Percentiles rank a stretch among this genome's conserved stretches.
Evolutionary conservation across 2,113 vertebrate genomes (phyloP).

Genomic region (Elgaria multicarinata): DNA sequence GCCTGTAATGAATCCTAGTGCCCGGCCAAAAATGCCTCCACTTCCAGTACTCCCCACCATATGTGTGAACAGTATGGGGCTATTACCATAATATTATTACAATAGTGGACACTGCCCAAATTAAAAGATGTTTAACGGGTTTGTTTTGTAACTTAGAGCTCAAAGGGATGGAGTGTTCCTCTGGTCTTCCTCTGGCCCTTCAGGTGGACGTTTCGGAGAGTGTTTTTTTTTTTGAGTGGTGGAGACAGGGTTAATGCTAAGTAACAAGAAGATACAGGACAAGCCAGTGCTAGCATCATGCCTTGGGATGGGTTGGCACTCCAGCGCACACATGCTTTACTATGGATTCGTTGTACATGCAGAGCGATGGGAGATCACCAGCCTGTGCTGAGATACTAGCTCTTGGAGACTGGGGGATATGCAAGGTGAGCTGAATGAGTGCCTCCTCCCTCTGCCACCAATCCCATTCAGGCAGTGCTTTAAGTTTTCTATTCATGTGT

Average conservation of each 20-base stretch:
- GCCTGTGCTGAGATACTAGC: neutral
- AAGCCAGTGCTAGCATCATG: neutral
- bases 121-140: neutral
- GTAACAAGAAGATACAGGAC: neutral
- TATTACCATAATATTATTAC: neutral
- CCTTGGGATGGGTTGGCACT: neutral
- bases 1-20: neutral
- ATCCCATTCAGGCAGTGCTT: neutral
- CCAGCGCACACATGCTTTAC: too few species aligned
- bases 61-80: neutral
- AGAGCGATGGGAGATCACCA: neutral
- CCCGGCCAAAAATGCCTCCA: neutral
- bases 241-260: neutral
- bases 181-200: neutral
- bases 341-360: neutral
- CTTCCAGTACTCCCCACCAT: neutral
- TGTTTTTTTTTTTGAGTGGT: neutral
- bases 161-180: neutral
- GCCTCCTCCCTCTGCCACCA: neutral
- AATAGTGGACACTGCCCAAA: neutral
- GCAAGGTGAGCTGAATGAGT: neutral
- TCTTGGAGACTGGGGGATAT: neutral
- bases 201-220: neutral
- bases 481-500: neutral
- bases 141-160: neutral